A percentile compares a stretch with the other conserved stretches of the same genome.
Evolutionary conservation across 2,888 invertebrate species (phyloP).

Genomic region (Protophormia terraenovae): DNA sequence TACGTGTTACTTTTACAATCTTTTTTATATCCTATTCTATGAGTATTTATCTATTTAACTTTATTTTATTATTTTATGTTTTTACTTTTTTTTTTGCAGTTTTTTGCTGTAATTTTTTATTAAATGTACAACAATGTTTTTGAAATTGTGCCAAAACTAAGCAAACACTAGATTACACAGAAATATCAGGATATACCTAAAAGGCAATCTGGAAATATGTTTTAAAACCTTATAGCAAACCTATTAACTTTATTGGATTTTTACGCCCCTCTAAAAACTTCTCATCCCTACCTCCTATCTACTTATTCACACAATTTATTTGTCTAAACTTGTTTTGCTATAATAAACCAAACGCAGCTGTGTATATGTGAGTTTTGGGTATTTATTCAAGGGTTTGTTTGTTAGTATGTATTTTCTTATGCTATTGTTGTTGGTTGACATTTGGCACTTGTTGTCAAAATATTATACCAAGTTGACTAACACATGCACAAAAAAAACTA

Average conservation of each 20-base stretch:
- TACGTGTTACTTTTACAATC: constrained; percentile 44
- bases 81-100: background rate
- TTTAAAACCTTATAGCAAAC: too few species aligned
- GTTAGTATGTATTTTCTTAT: background rate
- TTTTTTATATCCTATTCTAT: background rate
- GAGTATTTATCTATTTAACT: constrained; percentile 30
- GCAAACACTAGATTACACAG: background rate
- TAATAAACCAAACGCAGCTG: background rate
- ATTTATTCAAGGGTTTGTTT: background rate
- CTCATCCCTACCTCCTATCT: background rate
- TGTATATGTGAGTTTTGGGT: background rate
- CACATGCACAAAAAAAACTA: background rate
- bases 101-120: background rate
- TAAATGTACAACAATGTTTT: background rate
- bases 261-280: background rate
- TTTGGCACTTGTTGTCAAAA: constrained; percentile 53
- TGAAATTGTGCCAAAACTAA: constrained; percentile 25
- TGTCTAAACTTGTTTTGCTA: background rate
- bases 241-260: too few species aligned
- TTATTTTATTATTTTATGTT: constrained; percentile 33
- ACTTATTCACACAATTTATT: background rate
- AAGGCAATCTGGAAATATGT: background rate
- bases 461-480: background rate
- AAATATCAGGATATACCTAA: too few species aligned
- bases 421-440: constrained; percentile 26